Conservation (phyloP, 2,797 vertebrate genomes). For the Alcedo atthis region DNA sequence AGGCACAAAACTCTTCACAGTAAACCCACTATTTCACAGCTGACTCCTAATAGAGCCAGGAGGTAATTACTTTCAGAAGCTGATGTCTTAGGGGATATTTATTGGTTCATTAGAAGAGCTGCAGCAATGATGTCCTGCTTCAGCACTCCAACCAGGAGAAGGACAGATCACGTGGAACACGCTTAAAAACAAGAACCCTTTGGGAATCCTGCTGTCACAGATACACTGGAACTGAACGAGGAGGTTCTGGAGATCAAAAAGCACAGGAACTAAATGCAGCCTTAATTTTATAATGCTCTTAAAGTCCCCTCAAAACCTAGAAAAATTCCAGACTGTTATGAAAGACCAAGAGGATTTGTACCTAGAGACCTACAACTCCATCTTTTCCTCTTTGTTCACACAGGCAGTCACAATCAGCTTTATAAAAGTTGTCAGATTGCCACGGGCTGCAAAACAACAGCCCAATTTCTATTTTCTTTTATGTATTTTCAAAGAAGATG, state of each 20-base stretch:
- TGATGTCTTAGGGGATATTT: not conserved
- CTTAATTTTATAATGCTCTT: not conserved
- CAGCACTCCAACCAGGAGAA: not conserved
- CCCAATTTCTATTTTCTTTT: not conserved
- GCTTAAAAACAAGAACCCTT: not conserved
- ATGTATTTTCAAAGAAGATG: not conserved
- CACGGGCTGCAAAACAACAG: not conserved
- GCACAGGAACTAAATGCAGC: not conserved
- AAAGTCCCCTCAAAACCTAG: not conserved
- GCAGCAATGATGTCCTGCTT: not conserved
- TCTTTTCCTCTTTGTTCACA: not conserved
- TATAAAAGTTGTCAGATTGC: not conserved
- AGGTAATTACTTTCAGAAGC: not conserved
- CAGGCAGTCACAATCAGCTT: not conserved
- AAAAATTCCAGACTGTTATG: not conserved
- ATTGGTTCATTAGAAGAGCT: not conserved
- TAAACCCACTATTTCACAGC: not conserved
- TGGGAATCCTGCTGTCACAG: not conserved
- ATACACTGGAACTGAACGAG: not conserved
- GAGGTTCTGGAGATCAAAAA: not conserved
- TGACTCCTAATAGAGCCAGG: not conserved
- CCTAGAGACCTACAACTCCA: too few species aligned
- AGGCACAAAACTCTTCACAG: not conserved
- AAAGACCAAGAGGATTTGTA: not conserved
- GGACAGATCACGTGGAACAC: not conserved